Evolutionary conservation across 1,140 invertebrate species (phyloP), one percentile per base, ranked within the genome.

Genomic region (Atta cephalotes): DNA sequence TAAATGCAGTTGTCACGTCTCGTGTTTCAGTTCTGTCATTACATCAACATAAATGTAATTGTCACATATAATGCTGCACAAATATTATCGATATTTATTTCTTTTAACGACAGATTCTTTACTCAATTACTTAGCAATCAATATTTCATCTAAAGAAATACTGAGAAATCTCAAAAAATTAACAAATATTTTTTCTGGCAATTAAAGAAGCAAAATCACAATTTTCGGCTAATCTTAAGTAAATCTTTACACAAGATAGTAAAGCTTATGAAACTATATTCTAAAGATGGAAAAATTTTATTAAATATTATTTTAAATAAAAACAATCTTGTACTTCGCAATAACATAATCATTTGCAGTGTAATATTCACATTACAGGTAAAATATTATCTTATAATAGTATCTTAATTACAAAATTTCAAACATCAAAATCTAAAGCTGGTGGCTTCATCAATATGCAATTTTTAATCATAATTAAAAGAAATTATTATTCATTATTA

Each of bases 321-420:
- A 49, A 21, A 39, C 9, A 21, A 58, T 35, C 18, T 35, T 12
- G 6, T 56, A 56, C 18, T 18, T 56, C 60, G 14, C 31, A 35
- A 76, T 76, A 60, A 62, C 35, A 60, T n/a, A 60, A 39, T n/a
- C 21, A 58, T 76, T 76, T 18, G n/a, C 6, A 9, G 5, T 53
- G 31, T 60, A 76, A 76, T 76, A 76, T 45, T 45, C 60, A 39
- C 45, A 56, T 21, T 14, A n/a, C 2, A 56, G 16, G 2, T n/a
- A 56, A 16, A 28, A 5, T 62, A 77, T n/a, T 28, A 25, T 25
- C 25, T 25, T 25, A 25, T 25, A 25, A 25, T 25, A 72, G 1
- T 31, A 72, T 72, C 56, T 76, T 60, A 45, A 7, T 56, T 56
- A 62, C 14, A 18, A 21, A 21, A 21, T 16, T 51, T 3, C 14